Conservation (phyloP, 1,140 invertebrate species). For the Hypothenemus hampei region DNA sequence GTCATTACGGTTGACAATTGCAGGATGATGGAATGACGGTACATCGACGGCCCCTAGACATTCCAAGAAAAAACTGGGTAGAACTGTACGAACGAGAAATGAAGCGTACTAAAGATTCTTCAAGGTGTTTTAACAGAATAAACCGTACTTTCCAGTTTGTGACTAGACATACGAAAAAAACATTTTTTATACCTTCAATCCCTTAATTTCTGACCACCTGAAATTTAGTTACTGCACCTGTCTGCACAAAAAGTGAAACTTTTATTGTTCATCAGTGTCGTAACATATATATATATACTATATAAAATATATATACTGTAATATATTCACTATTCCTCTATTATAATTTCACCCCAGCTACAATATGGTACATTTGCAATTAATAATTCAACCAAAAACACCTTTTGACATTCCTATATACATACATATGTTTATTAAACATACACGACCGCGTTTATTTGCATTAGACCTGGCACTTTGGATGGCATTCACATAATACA, state of each 20-base stretch:
- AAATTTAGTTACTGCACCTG: too few relatives aligned
- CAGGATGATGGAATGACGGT: neutral
- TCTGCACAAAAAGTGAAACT: too few relatives aligned
- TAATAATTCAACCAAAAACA: slow-evolving; percentile 13
- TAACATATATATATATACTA: neutral
- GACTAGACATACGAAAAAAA: neutral
- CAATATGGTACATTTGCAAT: neutral
- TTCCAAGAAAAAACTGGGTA: neutral
- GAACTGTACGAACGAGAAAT: neutral
- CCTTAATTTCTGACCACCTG: too few relatives aligned
- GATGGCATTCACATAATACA: slow-evolving; percentile 21
- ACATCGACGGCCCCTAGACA: neutral
- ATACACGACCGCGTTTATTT: slow-evolving; percentile 20
- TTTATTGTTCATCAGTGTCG: too few relatives aligned
- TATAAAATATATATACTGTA: neutral
- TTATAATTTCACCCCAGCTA: too few relatives aligned
- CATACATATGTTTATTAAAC: slow-evolving; percentile 18
- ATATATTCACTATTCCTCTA: too few relatives aligned
- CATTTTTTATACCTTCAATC: too few relatives aligned
- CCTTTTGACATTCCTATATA: slow-evolving; percentile 13
- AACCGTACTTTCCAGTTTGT: neutral
- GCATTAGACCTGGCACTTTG: slow-evolving; percentile 17
- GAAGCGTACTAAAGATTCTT: neutral
- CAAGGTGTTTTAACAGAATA: neutral
- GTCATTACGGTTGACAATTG: slow-evolving; percentile 2